phyloP scores from a whole-genome alignment of 2,888 invertebrate genomes.

The Entomobrya multifasciata region DNA sequence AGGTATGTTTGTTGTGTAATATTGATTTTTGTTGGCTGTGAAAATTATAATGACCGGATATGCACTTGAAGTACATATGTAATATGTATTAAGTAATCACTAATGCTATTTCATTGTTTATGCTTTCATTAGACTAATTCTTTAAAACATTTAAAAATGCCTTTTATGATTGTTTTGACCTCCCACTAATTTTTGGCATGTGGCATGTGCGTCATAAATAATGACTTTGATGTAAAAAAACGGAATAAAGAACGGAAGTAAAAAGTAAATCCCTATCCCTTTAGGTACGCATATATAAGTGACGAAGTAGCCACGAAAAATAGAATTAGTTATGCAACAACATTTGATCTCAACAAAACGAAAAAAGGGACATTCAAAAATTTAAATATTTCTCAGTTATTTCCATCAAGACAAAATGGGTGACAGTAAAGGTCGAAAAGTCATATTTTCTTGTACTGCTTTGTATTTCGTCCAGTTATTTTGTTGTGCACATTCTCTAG shows the following conservation, averaged over 20 bases:
- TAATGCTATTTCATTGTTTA: too few relatives aligned
- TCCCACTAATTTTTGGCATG: not conserved
- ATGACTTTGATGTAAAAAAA: not conserved
- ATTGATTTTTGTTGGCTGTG: not conserved
- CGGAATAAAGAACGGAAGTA: not conserved
- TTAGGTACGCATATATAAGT: not conserved
- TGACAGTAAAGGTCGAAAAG: not conserved
- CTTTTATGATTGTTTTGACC: not conserved
- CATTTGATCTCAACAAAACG: not conserved
- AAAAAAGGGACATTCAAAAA: too few relatives aligned
- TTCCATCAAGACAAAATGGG: not conserved
- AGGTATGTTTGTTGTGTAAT: not conserved
- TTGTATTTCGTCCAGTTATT: conserved; percentile 21
- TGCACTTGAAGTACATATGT: too few relatives aligned
- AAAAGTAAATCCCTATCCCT: conserved; percentile 15
- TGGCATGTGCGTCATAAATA: too few relatives aligned
- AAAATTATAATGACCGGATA: conserved; percentile 9
- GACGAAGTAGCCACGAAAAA: not conserved
- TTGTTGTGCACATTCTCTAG: conserved; percentile 4
- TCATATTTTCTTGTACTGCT: not conserved
- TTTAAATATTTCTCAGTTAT: too few relatives aligned
- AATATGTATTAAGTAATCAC: too few relatives aligned
- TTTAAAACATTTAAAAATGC: not conserved
- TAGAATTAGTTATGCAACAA: not conserved
- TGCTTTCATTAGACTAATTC: too few relatives aligned